Conservation (phyloP, 2,113 vertebrate species). For the Megaceryle maxima region DNA sequence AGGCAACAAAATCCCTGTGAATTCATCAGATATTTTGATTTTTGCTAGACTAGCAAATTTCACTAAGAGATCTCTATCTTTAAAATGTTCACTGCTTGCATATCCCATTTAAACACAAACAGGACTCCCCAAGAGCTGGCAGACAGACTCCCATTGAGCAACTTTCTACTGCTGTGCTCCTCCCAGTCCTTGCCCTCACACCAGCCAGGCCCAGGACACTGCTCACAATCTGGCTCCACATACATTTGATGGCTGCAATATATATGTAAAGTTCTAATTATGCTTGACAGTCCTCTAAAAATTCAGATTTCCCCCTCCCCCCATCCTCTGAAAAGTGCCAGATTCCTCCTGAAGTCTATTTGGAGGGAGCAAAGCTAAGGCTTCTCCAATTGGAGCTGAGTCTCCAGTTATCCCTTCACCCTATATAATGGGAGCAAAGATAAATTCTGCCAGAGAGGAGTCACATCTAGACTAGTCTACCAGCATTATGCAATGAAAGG, state of each 20-base stretch:
- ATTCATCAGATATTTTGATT: background rate
- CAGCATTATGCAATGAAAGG: background rate
- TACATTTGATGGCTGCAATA: background rate
- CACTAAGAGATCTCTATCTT: background rate
- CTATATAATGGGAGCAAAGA: background rate
- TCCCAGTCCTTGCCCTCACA: background rate
- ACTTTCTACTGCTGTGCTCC: background rate
- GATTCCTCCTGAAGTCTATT: background rate
- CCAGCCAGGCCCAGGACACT: background rate
- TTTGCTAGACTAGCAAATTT: background rate
- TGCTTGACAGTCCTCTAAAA: background rate
- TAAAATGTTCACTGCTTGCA: background rate
- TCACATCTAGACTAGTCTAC: conserved; percentile 37
- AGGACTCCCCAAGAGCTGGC: background rate
- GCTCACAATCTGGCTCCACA: background rate
- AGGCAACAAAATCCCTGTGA: background rate
- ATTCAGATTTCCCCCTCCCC: background rate
- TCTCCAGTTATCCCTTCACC: background rate
- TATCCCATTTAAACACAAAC: background rate
- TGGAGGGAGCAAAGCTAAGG: background rate
- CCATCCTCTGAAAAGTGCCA: background rate
- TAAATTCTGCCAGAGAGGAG: background rate
- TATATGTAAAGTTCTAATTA: background rate
- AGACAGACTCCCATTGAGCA: background rate
- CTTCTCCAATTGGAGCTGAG: background rate